Percentiles rank a stretch among this genome's conserved stretches.
Conservation (phyloP, 2,888 invertebrate species). For the Amaurobius ferox region DNA sequence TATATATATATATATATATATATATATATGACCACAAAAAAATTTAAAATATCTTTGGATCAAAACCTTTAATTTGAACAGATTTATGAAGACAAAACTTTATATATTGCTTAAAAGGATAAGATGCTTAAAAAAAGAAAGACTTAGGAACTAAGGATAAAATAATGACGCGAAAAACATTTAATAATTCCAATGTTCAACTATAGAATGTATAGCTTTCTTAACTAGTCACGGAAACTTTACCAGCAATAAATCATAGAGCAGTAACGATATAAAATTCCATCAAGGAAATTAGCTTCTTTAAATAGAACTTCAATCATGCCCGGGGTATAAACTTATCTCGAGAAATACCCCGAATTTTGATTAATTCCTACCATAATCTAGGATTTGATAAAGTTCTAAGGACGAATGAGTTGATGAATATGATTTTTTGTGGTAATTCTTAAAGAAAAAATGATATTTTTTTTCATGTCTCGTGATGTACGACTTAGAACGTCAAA, state of each 20-base stretch:
- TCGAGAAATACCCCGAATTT: not conserved
- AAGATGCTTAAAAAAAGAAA: no score
- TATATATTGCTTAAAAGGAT: no score
- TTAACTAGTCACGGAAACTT: not conserved
- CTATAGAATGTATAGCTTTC: no score
- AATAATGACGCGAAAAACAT: no score
- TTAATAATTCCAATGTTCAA: no score
- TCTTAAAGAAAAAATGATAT: not conserved
- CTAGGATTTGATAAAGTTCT: not conserved
- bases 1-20: no score
- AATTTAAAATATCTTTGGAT: no score
- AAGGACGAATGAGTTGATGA: not conserved
- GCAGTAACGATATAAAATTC: not conserved
- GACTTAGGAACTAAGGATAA: no score
- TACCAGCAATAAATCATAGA: not conserved
- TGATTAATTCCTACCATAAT: not conserved
- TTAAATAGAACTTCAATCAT: slow-evolving; percentile 9
- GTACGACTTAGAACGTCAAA: no score
- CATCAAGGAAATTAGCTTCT: not conserved
- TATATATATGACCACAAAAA: no score
- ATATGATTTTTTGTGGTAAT: not conserved
- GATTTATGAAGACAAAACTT: no score
- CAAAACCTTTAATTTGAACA: no score
- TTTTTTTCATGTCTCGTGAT: slow-evolving; percentile 1
- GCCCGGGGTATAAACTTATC: not conserved